Evolutionary conservation across 2,797 vertebrate genomes (phyloP).

Genomic region (Coilia nasus): DNA sequence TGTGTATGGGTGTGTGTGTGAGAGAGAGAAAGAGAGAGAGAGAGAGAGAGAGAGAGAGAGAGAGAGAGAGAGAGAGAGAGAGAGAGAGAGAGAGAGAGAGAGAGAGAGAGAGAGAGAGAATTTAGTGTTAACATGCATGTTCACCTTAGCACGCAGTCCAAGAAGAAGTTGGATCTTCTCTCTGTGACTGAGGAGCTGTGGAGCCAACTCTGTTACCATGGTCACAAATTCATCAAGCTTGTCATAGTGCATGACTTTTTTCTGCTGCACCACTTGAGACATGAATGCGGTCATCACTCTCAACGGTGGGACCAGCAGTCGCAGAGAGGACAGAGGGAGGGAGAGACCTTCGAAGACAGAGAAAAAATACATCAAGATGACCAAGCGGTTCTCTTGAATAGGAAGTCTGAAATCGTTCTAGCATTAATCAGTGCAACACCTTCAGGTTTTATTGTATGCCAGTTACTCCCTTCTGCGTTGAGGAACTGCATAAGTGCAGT

Average conservation of each 20-base stretch:
- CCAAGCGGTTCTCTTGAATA: not conserved
- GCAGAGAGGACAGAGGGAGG: constrained; percentile 72
- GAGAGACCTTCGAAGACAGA: not conserved
- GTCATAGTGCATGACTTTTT: constrained; percentile 78
- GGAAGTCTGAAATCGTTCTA: too few species aligned
- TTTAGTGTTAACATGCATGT: constrained; percentile 24
- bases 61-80: too few species aligned
- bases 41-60: too few species aligned
- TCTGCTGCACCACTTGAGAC: constrained; percentile 80
- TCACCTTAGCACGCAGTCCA: constrained; percentile 83
- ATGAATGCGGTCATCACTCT: constrained; percentile 80
- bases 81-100: too few species aligned
- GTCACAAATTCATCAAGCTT: constrained; percentile 83
- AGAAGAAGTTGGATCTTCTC: constrained; percentile 81
- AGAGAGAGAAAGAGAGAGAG: not conserved
- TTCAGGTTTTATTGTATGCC: too few species aligned
- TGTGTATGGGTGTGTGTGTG: too few species aligned
- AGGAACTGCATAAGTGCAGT: not conserved
- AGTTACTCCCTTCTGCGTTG: too few species aligned
- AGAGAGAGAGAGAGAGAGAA: not conserved
- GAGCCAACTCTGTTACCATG: constrained; percentile 78
- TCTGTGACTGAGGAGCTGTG: constrained; percentile 80
- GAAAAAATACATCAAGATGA: constrained; percentile 48
- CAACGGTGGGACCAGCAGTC: constrained; percentile 76
- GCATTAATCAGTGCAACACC: too few species aligned